Base-by-base conservation (phyloP, 2,797 vertebrate genomes). In the Scleropages formosus region DNA sequence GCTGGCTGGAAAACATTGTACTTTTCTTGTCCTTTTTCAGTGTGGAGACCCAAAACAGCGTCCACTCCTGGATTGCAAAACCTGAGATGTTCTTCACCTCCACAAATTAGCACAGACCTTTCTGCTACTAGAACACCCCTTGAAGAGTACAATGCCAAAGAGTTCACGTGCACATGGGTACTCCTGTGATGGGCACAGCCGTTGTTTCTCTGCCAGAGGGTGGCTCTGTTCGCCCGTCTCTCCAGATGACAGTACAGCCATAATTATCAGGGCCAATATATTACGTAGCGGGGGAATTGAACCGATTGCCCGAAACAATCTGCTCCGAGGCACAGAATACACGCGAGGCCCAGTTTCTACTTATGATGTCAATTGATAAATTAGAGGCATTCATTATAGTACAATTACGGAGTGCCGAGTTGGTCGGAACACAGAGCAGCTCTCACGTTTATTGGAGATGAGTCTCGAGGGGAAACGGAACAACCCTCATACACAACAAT, bases 301-400 rank as follows among this genome's bases (percentile, higher is more conserved):
- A 46, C n/a, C 12, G 64, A 47, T 67, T 44, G 31, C 39, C 64
- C 46, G 64, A 47, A 46, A 67, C 27, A 31, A 39, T 46, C 39
- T 47, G 39, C 64, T 67, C 64, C 20, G 31, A 47, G 64, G 20
- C n/a, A n/a, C 16, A 27, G 39, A 67, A 67, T 46, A 18, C 31
- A 67, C 64, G 10, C 39, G 18, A 67, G 39, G 39, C 39, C n/a
- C 39, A 15, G 39, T n/a, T 66, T 66, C 64, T 22, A 27, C 18
- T 67, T 39, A 44, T 20, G 18, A 47, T 67, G 64, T 67, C 18
- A 67, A 47, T 67, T 4, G 18, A 67, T 67, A 44, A 67, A 67
- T 67, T 67, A 67, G 16, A 67, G 0, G 3, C 31, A 67, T 46
- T 67, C 46, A 16, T 67, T 44, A 44, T 47, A 46, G 64, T 44